Percentiles rank a stretch among this genome's conserved stretches.
Conservation (phyloP, 1,140 invertebrate species). For the Eubasilissa regina region DNA sequence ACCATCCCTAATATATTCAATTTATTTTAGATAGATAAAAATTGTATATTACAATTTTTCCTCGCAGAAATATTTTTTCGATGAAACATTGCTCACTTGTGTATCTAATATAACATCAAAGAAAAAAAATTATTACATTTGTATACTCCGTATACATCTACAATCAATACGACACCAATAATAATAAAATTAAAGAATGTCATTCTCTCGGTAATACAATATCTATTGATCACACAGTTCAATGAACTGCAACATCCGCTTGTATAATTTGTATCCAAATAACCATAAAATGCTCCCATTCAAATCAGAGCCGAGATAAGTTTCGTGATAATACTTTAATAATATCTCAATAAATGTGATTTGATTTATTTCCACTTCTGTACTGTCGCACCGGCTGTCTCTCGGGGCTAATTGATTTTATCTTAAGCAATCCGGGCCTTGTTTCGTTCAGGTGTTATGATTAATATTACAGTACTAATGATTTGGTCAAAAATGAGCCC, state of each 20-base stretch:
- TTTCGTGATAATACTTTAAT: conserved; percentile 31
- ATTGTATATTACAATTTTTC: no score
- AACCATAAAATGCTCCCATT: conserved; percentile 33
- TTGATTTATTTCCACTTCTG: conserved; percentile 22
- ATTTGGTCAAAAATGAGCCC: conserved; percentile 50
- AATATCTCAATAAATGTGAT: conserved; percentile 48
- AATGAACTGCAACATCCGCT: conserved; percentile 34
- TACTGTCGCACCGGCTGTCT: conserved; percentile 25
- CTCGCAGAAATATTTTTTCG: no score
- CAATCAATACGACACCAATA: no score
- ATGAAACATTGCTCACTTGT: no score
- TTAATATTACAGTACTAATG: conserved; percentile 50
- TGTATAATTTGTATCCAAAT: conserved; percentile 26
- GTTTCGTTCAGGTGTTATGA: conserved; percentile 54
- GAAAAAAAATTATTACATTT: no score
- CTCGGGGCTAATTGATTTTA: conserved; percentile 52
- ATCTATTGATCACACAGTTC: conserved; percentile 33
- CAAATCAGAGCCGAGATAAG: conserved; percentile 26
- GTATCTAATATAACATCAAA: no score
- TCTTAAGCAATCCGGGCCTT: conserved; percentile 48
- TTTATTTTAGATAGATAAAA: no score
- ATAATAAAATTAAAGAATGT: not conserved
- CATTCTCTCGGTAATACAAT: not conserved
- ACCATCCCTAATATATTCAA: no score
- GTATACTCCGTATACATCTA: no score